Evolutionary conservation across 2,113 vertebrate species (phyloP).

Genomic region (Sisor rabdophorus): DNA sequence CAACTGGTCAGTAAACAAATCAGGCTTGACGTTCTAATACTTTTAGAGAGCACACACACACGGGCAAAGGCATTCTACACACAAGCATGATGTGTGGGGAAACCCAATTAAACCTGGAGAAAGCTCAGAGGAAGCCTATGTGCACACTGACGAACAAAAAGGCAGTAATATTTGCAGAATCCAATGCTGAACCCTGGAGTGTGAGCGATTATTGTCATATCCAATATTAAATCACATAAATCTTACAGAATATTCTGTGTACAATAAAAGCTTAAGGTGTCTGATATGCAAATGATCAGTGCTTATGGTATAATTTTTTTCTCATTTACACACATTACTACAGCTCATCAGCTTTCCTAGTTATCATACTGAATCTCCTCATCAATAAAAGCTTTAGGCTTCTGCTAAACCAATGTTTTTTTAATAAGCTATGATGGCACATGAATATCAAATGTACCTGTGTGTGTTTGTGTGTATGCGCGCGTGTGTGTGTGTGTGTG

Average conservation of each 20-base stretch:
- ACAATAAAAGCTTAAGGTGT: background rate
- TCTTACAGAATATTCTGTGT: background rate
- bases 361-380: background rate
- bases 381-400: background rate
- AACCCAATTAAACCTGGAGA: background rate
- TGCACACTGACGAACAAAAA: background rate
- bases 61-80: too few relatives aligned
- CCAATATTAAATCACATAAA: background rate
- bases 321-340: background rate
- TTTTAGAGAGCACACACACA: too few relatives aligned
- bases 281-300: background rate
- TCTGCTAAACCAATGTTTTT: constrained; percentile 20
- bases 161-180: background rate
- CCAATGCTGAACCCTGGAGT: background rate
- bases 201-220: background rate
- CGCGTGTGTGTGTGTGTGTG: too few relatives aligned
- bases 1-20: too few relatives aligned
- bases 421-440: constrained; percentile 21
- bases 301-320: too few relatives aligned
- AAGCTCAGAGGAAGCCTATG: background rate
- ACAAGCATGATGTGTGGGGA: background rate
- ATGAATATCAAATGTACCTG: constrained; percentile 45
- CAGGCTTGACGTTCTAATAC: too few relatives aligned
- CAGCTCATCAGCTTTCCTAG: background rate
- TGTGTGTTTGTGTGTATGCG: too few relatives aligned